A percentile compares a stretch with the other conserved stretches of the same genome.
These are phyloP conservation scores for Platyscapa corneri DNA, from an alignment of 1,140 invertebrate genomes.

Conservation along the genomic window DNA sequence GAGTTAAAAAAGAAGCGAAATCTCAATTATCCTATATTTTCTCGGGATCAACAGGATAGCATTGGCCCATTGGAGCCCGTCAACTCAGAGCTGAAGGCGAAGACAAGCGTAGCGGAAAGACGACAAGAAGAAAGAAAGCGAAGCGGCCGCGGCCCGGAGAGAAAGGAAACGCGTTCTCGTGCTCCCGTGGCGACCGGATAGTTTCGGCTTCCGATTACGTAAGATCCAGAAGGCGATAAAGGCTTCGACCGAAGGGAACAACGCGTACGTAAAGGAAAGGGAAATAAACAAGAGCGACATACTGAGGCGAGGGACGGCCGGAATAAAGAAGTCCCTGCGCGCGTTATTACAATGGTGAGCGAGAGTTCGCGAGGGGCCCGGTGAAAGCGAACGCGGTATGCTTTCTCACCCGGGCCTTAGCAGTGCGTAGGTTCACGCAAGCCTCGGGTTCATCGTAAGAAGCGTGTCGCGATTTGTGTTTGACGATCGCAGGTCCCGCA, in stretches of 20 bases:
- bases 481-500: background rate
- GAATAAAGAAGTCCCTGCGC: background rate
- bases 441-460: background rate
- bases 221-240: constrained; percentile 21
- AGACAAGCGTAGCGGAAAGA: background rate
- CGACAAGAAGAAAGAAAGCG: constrained; percentile 39
- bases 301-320: background rate
- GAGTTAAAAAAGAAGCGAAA: background rate
- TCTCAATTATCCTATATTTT: constrained; percentile 2
- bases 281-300: background rate
- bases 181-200: constrained; percentile 23
- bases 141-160: background rate
- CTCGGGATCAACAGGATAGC: background rate
- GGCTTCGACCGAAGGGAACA: background rate
- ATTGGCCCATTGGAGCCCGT: no score
- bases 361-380: constrained; percentile 17
- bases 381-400: constrained; percentile 37
- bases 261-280: background rate
- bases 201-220: constrained; percentile 39
- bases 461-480: background rate
- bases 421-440: background rate
- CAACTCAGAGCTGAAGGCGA: background rate
- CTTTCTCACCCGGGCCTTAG: constrained; percentile 26
- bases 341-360: constrained; percentile 39
- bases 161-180: constrained; percentile 29